Evolutionary conservation across 37 sponge, comb jelly and placozoan species (phyloP).

Genomic region (Oscarella lobularis): DNA sequence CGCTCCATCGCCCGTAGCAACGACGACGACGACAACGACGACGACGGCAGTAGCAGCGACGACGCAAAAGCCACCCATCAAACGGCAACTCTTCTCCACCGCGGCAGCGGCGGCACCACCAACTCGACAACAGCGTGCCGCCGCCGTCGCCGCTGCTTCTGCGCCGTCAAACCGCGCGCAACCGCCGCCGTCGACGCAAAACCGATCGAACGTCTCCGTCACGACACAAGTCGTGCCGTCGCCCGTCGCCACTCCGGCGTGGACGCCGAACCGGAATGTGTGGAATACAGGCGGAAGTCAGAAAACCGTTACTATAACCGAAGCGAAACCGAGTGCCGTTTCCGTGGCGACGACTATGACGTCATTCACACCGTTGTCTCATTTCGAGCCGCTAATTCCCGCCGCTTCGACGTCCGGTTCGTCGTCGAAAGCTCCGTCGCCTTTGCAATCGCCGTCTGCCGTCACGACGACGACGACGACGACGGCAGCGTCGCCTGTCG

Average conservation of each 20-base stretch:
- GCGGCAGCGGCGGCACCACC: neutral
- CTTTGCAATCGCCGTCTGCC: neutral
- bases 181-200: neutral
- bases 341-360: neutral
- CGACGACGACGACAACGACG: too few species aligned
- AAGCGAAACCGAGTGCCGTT: neutral
- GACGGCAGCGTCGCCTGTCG: too few species aligned
- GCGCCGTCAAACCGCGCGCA: neutral
- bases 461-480: neutral
- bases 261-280: neutral
- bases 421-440: conserved; percentile 4
- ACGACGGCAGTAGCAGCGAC: too few species aligned
- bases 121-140: neutral
- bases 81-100: neutral
- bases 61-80: too few species aligned
- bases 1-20: too few species aligned
- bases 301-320: neutral
- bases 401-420: neutral
- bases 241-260: neutral
- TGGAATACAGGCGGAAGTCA: neutral
- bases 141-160: neutral
- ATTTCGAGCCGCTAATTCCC: neutral
- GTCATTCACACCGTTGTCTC: neutral
- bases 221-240: neutral
- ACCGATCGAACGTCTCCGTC: neutral